Evolutionary conservation across 2,113 vertebrate genomes (phyloP).

Genomic region (Lycocorax pyrrhopterus): DNA sequence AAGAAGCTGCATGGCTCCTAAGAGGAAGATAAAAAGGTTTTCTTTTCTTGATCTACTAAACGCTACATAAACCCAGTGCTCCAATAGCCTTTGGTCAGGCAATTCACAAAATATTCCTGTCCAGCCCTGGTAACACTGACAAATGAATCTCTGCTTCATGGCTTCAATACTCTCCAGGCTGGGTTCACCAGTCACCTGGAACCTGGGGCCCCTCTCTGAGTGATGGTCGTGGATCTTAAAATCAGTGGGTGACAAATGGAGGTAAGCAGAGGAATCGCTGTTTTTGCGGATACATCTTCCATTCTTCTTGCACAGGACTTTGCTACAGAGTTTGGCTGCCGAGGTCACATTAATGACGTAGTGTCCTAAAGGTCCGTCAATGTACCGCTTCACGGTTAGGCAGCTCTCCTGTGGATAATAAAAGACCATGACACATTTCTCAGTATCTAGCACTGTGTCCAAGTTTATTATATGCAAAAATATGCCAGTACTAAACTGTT

Average conservation of each 20-base stretch:
- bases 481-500: neutral
- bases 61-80: neutral
- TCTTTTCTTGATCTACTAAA: conserved; percentile 20
- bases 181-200: conserved; percentile 72
- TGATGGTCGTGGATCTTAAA: conserved; percentile 69
- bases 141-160: conserved; percentile 86
- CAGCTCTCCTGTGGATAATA: conserved; percentile 79
- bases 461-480: neutral
- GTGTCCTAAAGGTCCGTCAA: conserved; percentile 80
- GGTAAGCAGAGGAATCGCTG: conserved; percentile 71
- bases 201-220: conserved; percentile 45
- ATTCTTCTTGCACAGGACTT: conserved; percentile 84
- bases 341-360: conserved; percentile 88
- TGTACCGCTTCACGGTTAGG: conserved; percentile 78
- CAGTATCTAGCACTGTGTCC: neutral
- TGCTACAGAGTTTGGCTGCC: conserved; percentile 88
- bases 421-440: neutral
- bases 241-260: conserved; percentile 80
- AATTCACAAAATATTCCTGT: conserved; percentile 83
- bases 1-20: conserved; percentile 14
- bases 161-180: conserved; percentile 67
- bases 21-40: neutral
- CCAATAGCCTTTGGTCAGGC: conserved; percentile 54
- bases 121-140: conserved; percentile 90
- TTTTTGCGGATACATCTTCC: conserved; percentile 84